phyloP scores from a whole-genome alignment of 2,113 vertebrate species.

The Peromyscus polionotus region DNA sequence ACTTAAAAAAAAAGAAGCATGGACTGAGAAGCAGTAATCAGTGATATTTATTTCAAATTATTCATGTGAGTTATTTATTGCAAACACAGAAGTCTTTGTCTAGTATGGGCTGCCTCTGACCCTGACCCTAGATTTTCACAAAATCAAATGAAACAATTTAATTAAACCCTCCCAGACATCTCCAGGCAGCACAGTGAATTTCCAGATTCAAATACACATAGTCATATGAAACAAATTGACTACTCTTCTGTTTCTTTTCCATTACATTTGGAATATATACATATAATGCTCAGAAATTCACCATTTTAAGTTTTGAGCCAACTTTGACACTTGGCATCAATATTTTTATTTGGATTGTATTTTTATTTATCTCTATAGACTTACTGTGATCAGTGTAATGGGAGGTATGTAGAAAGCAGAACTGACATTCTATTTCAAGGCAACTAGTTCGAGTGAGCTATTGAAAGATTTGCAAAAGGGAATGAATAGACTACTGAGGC shows the following conservation, averaged over 20 bases:
- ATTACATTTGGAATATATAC: not conserved
- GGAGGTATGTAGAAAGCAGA: fast-evolving
- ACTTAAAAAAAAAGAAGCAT: not conserved
- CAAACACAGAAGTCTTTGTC: not conserved
- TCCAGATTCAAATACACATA: not conserved
- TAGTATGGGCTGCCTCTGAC: not conserved
- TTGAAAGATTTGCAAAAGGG: not conserved
- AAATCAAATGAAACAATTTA: not conserved
- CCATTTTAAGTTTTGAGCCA: not conserved
- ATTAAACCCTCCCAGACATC: not conserved
- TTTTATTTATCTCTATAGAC: not conserved
- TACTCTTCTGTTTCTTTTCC: not conserved
- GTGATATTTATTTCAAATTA: not conserved
- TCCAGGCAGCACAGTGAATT: not conserved
- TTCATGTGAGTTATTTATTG: not conserved
- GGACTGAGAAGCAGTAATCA: not conserved
- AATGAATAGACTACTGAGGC: not conserved
- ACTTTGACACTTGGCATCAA: not conserved
- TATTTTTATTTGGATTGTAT: not conserved
- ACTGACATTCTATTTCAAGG: not conserved
- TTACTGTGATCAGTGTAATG: not conserved
- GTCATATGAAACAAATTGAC: not conserved
- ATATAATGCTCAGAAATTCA: not conserved
- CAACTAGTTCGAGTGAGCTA: not conserved
- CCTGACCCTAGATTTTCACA: not conserved